Conservation (phyloP, 2,797 vertebrate genomes). For the Phrynocephalus forsythii region DNA sequence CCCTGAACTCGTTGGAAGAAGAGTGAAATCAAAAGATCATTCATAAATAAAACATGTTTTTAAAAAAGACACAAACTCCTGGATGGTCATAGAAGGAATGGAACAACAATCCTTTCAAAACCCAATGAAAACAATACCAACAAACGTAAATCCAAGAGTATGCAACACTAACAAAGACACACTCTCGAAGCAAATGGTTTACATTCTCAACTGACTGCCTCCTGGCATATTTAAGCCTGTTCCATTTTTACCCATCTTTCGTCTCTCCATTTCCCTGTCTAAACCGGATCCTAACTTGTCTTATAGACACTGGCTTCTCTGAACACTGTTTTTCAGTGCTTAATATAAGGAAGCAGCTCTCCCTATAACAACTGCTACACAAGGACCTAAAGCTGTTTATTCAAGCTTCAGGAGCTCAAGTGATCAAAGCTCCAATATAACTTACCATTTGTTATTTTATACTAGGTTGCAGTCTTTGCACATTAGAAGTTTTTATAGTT, state of each 20-base stretch:
- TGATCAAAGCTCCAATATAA: no score
- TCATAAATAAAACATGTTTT: not conserved
- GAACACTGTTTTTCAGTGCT: no score
- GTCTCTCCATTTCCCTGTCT: not conserved
- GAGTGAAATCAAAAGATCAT: not conserved
- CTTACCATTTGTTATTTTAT: not conserved
- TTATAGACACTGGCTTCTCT: not conserved
- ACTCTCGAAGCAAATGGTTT: not conserved
- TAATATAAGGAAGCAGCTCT: not conserved
- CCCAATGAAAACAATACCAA: not conserved
- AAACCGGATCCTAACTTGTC: not conserved
- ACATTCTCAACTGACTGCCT: not conserved
- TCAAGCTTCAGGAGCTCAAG: not conserved
- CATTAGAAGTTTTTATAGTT: not conserved
- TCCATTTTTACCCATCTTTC: not conserved
- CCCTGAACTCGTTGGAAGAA: not conserved
- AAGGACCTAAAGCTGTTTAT: not conserved
- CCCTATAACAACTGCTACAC: not conserved
- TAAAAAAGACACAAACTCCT: not conserved
- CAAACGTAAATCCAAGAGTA: not conserved
- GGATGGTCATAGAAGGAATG: not conserved
- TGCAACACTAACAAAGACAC: not conserved
- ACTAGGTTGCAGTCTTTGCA: not conserved
- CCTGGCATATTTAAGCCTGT: not conserved
- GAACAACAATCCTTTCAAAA: not conserved